phyloP scores from a whole-genome alignment of 2,888 invertebrate species.

The Drosophila flavopinicola region DNA sequence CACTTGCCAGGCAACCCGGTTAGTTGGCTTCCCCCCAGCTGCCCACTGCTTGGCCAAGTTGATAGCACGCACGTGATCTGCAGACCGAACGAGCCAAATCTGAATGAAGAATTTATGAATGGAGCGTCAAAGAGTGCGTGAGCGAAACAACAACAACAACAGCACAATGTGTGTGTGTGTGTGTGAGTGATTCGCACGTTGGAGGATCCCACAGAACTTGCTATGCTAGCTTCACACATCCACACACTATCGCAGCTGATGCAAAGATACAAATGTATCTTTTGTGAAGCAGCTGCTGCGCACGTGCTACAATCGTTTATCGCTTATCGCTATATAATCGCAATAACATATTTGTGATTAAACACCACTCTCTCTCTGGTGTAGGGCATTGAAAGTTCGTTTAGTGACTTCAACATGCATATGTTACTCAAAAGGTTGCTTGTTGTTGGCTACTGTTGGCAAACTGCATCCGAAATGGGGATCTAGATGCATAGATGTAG shows the following conservation, averaged over 20 bases:
- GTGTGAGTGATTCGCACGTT: slow-evolving; percentile 31
- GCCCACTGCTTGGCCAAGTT: slow-evolving; percentile 56
- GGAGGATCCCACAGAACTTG: slow-evolving; percentile 26
- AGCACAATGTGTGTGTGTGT: slow-evolving; percentile 16
- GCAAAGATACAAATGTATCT: slow-evolving; percentile 52
- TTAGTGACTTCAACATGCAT: too few species aligned
- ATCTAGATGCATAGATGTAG: slow-evolving; percentile 30
- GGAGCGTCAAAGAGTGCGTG: slow-evolving; percentile 51
- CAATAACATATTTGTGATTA: slow-evolving; percentile 35
- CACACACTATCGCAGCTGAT: slow-evolving; percentile 13
- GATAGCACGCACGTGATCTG: slow-evolving; percentile 73
- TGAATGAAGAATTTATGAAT: slow-evolving; percentile 76
- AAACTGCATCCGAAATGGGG: slow-evolving; percentile 23
- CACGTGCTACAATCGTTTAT: slow-evolving; percentile 40
- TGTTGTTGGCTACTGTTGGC: slow-evolving; percentile 39
- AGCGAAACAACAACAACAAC: slow-evolving; percentile 32
- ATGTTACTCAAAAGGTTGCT: slow-evolving; percentile 22
- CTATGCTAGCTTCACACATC: slow-evolving; percentile 1
- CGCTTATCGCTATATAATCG: slow-evolving; percentile 30
- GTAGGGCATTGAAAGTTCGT: too few species aligned
- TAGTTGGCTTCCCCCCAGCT: slow-evolving; percentile 28
- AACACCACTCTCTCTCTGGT: not conserved
- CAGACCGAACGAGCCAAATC: slow-evolving; percentile 61
- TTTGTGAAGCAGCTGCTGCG: slow-evolving; percentile 5
- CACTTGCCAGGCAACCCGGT: slow-evolving; percentile 15